A percentile compares a stretch with the other conserved stretches of the same genome.
Evolutionary conservation across 2,888 invertebrate species (phyloP).

Genomic region (Trichopria drosophilae): DNA sequence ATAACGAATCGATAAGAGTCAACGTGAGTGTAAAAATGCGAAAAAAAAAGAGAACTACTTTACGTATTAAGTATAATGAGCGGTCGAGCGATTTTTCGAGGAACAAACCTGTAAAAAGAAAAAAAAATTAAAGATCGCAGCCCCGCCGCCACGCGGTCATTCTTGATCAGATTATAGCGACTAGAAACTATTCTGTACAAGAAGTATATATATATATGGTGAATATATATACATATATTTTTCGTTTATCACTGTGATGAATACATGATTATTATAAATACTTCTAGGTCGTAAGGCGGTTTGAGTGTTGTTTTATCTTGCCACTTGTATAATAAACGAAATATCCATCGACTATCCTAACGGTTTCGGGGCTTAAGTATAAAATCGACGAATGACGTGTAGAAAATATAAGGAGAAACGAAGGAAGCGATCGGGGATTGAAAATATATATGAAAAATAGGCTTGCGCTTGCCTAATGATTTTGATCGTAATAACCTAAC

Average conservation of each 20-base stretch:
- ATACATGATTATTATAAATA: slow-evolving; percentile 52
- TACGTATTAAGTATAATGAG: too few species aligned
- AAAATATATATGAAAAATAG: too few species aligned
- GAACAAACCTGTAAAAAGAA: slow-evolving; percentile 20
- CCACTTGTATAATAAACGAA: slow-evolving; percentile 38
- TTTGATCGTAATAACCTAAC: slow-evolving; percentile 46
- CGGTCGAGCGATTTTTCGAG: slow-evolving; percentile 13
- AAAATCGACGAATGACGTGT: slow-evolving; percentile 33
- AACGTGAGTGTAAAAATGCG: too few species aligned
- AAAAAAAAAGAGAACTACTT: too few species aligned
- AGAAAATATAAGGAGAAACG: too few species aligned
- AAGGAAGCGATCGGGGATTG: too few species aligned
- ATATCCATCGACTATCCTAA: slow-evolving; percentile 29
- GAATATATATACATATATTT: slow-evolving; percentile 47
- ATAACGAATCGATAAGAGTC: too few species aligned
- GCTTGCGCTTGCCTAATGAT: slow-evolving; percentile 48
- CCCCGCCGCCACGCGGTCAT: slow-evolving; percentile 46
- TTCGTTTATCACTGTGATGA: slow-evolving; percentile 56
- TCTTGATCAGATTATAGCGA: slow-evolving; percentile 37
- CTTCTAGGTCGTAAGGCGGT: slow-evolving; percentile 48
- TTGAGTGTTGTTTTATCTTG: slow-evolving; percentile 53
- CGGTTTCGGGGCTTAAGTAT: slow-evolving; percentile 42
- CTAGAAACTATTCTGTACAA: slow-evolving; percentile 47
- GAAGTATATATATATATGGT: slow-evolving; percentile 43
- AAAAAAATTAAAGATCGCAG: too few species aligned